A percentile compares a stretch with the other conserved stretches of the same genome.
Evolutionary conservation across 1,140 invertebrate species (phyloP).

Genomic region (Zaprionus davidi): DNA sequence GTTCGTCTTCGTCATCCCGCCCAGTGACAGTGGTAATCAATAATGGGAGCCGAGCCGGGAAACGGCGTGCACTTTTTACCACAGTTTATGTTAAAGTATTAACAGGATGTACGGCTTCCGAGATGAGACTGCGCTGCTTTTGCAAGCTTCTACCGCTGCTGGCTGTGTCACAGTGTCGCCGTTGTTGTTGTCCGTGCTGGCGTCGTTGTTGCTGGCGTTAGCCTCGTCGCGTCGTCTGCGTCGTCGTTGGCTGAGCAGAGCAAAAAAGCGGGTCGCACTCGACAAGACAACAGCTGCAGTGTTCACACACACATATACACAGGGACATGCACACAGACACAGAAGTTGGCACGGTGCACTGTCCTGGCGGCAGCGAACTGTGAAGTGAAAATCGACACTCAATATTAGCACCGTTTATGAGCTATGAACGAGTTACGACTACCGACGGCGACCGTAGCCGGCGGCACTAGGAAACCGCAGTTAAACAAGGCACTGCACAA

Average conservation of each 20-base stretch:
- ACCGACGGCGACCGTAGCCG: conserved; percentile 28
- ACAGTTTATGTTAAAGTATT: conserved; percentile 81
- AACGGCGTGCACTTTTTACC: conserved; percentile 65
- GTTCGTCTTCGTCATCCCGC: not conserved
- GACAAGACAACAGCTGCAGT: conserved; percentile 65
- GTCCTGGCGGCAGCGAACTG: conserved; percentile 54
- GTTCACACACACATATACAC: conserved; percentile 38
- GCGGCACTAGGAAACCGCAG: conserved; percentile 36
- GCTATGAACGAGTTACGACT: conserved; percentile 71
- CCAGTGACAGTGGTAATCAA: conserved; percentile 57
- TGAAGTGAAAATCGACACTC: conserved; percentile 77
- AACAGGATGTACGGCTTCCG: conserved; percentile 74
- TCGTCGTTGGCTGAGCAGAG: not conserved
- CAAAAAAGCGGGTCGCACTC: conserved; percentile 67
- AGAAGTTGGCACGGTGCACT: conserved; percentile 54
- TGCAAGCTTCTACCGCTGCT: too few relatives aligned
- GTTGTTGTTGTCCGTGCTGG: conserved; percentile 3
- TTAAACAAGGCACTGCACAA: conserved; percentile 23
- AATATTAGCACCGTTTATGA: conserved; percentile 79
- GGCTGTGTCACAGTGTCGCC: not conserved
- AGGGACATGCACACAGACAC: not conserved
- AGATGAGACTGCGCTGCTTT: conserved; percentile 63
- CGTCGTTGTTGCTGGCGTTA: conserved; percentile 13
- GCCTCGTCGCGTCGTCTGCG: not conserved
- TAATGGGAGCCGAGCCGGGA: conserved; percentile 50